These are phyloP conservation scores for Saccostrea cuccullata DNA, from an alignment of 1,140 invertebrate species.

Conservation along the genomic window DNA sequence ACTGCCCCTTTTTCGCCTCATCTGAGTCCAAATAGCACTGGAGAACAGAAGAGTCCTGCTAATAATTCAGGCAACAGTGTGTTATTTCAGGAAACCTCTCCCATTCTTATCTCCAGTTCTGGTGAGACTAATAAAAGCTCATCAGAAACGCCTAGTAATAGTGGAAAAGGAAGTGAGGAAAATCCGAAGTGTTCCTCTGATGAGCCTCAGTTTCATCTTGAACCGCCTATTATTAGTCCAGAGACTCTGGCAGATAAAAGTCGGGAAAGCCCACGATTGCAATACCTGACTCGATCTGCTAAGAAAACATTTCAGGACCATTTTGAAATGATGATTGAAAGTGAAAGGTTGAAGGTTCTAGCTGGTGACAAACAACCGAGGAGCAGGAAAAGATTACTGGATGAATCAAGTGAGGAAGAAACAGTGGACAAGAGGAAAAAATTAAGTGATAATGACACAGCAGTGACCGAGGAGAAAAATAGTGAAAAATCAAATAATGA, in stretches of 20 bases:
- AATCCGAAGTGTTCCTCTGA: slow-evolving; percentile 12
- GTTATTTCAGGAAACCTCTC: background rate
- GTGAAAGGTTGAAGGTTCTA: background rate
- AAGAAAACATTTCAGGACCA: background rate
- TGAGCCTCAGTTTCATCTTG: background rate
- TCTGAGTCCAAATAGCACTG: background rate
- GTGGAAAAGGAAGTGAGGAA: background rate
- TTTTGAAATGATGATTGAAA: slow-evolving; percentile 20
- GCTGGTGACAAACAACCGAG: background rate
- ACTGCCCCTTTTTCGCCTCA: slow-evolving; percentile 2
- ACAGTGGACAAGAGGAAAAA: background rate
- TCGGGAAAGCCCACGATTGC: background rate
- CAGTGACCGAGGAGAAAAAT: background rate
- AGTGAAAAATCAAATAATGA: background rate
- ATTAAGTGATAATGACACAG: background rate
- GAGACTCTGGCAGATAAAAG: background rate
- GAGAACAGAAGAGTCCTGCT: background rate
- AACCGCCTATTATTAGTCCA: background rate
- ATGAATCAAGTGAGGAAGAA: background rate
- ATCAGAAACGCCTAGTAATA: background rate
- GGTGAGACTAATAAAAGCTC: background rate
- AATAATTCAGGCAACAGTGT: background rate
- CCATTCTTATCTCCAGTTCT: slow-evolving; percentile 11
- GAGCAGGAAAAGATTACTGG: slow-evolving; percentile 4
- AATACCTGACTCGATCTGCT: background rate